Evolutionary conservation across 2,113 vertebrate species (phyloP).

Genomic region (Sylvietta virens): DNA sequence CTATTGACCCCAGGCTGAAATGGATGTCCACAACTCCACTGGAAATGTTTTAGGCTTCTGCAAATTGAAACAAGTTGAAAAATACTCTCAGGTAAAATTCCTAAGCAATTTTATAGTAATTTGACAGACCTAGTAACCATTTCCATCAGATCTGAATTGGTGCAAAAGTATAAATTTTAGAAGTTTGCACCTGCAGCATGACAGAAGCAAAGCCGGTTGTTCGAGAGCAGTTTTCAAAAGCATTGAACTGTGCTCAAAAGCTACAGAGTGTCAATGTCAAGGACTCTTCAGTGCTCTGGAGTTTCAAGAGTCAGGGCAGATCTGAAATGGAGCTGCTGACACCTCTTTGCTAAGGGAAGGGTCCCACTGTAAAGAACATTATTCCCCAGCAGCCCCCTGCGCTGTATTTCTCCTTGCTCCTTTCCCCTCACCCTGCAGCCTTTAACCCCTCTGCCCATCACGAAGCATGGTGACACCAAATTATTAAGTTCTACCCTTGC

Average conservation of each 20-base stretch:
- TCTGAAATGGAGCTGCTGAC: not conserved
- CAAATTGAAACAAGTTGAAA: slow-evolving; percentile 4
- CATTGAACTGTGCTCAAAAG: not conserved
- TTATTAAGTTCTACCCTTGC: slow-evolving; percentile 8
- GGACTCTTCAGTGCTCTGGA: not conserved
- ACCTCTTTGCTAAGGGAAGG: not conserved
- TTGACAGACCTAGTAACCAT: not conserved
- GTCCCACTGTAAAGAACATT: not conserved
- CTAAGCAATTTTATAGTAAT: not conserved
- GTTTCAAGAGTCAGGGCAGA: not conserved
- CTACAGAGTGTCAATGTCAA: not conserved
- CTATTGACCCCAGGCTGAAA: not conserved
- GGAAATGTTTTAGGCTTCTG: not conserved
- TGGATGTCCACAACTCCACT: not conserved
- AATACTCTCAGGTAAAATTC: not conserved
- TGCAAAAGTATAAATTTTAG: not conserved
- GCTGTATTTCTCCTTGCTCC: not conserved
- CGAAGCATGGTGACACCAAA: slow-evolving; percentile 53
- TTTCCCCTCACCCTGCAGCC: not conserved
- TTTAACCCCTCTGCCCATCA: slow-evolving; percentile 44
- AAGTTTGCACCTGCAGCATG: not conserved
- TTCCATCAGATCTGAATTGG: not conserved
- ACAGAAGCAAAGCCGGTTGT: not conserved
- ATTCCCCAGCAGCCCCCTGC: slow-evolving; percentile 1
- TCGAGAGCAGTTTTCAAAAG: not conserved